These are phyloP conservation scores for Drosophila pseudoananassae DNA, from an alignment of 1,140 invertebrate genomes.

Conservation along the genomic window DNA sequence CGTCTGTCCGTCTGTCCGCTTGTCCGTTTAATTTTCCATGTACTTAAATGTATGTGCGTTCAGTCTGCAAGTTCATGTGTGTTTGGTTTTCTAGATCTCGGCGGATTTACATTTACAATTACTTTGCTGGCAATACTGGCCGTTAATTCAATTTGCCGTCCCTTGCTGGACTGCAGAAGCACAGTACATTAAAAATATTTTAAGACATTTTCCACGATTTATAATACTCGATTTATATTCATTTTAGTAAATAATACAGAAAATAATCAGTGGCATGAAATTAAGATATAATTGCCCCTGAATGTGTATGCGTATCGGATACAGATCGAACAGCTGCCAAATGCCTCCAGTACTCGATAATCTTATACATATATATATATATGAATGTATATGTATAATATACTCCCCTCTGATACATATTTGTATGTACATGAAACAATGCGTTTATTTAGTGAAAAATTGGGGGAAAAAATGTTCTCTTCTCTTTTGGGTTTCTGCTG, in stretches of 20 bases:
- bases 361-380: conserved; percentile 18
- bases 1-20: conserved; percentile 9
- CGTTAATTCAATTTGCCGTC: conserved; percentile 71
- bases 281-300: conserved; percentile 26
- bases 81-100: conserved; percentile 27
- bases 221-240: conserved; percentile 55
- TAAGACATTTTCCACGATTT: conserved; percentile 18
- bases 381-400: neutral
- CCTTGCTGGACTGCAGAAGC: neutral
- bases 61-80: conserved; percentile 20
- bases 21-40: conserved; percentile 33
- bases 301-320: conserved; percentile 37
- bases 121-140: conserved; percentile 39
- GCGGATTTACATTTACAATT: conserved; percentile 52
- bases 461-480: conserved; percentile 30
- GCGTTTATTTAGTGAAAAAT: conserved; percentile 18
- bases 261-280: conserved; percentile 7
- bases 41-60: conserved; percentile 26
- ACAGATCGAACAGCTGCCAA: conserved; percentile 59
- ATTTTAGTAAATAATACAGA: conserved; percentile 45
- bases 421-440: neutral
- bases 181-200: neutral
- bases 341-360: conserved; percentile 49
- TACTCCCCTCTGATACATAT: conserved; percentile 2
- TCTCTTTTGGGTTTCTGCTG: neutral